Percentiles rank a stretch among this genome's conserved stretches.
Evolutionary conservation across 1,140 invertebrate species (phyloP).

Genomic region (Acromyrmex heyeri): DNA sequence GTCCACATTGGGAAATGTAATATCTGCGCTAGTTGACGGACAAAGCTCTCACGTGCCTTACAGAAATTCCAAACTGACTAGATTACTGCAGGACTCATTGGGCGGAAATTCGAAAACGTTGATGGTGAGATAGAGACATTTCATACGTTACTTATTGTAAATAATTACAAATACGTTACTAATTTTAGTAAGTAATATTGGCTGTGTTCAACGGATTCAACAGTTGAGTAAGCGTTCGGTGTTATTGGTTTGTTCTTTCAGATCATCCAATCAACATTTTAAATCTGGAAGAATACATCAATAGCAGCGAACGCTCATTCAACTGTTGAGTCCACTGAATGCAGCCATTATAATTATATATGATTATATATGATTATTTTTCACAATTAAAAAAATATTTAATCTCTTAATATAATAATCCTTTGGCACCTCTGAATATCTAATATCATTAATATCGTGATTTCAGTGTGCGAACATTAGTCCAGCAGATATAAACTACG

Average conservation of each 20-base stretch:
- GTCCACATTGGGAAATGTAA: constrained; percentile 97
- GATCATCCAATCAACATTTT: no score
- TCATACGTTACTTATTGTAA: not conserved
- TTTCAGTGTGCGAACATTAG: constrained; percentile 96
- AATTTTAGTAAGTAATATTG: constrained; percentile 31
- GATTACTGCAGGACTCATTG: constrained; percentile 97
- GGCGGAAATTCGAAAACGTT: constrained; percentile 99
- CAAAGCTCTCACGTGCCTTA: constrained; percentile 98
- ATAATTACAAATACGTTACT: constrained; percentile 2
- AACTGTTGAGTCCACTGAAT: no score
- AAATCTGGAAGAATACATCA: no score
- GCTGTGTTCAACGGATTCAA: no score
- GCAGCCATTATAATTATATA: not conserved
- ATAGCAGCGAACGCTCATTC: no score
- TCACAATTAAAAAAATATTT: not conserved
- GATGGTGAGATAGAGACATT: constrained; percentile 89
- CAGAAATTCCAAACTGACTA: constrained; percentile 97
- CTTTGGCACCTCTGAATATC: not conserved
- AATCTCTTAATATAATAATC: not conserved
- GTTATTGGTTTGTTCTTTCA: no score
- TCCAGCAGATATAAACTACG: constrained; percentile 98
- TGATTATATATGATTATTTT: not conserved
- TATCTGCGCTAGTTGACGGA: constrained; percentile 97
- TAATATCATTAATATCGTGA: not conserved
- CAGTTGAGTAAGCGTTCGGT: no score